Evolutionary conservation across 2,888 invertebrate species (phyloP), one percentile per base, ranked within the genome.

Genomic region (Tanytarsus gracilentus): DNA sequence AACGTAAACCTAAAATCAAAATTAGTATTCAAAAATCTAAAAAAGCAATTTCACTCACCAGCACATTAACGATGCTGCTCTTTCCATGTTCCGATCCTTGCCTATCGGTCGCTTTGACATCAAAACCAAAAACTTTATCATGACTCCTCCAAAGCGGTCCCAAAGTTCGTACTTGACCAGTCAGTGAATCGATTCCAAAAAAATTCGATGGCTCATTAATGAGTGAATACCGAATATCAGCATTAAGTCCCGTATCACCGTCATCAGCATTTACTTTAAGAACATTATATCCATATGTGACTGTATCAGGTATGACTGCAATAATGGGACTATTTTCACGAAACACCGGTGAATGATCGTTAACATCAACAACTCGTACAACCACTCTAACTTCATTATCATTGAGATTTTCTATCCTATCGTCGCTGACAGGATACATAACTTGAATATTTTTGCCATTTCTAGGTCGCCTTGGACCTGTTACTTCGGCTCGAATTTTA

Each of bases 91-190:
- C 86, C 44, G 85, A 85, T 1, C 91, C 91, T 23, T 79, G 76
- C 61, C 84, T 80, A 69, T 92, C 91, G 0, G 88, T 89, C 8
- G 90, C 92, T 72, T 89, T 89, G 8, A 91, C 88, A 72, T 91
- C 90, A 67, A 91, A 90, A 0, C 89, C 88, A 68, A 85, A 89
- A 40, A 91, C 85, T 64, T 82, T 78, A 1, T 88, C 88, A 16
- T 84, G 84, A 64, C 85, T 84, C 56, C 80, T 75, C 0, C 79
- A 76, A 61, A 90, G 82, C 39, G 82, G 79, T 1, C 84, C 80
- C 14, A 88, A 79, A 0, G 85, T 82, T 11, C 87, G 78, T 49
- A 91, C 85, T 65, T 85, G 83, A 3, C 91, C 91, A 1, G 83
- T 81, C 1, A 82, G 74, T 1, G 88, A 79, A 71, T 91, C 88